These are phyloP conservation scores for Scatophagus argus DNA, from an alignment of 2,113 vertebrate species.

Conservation along the genomic window DNA sequence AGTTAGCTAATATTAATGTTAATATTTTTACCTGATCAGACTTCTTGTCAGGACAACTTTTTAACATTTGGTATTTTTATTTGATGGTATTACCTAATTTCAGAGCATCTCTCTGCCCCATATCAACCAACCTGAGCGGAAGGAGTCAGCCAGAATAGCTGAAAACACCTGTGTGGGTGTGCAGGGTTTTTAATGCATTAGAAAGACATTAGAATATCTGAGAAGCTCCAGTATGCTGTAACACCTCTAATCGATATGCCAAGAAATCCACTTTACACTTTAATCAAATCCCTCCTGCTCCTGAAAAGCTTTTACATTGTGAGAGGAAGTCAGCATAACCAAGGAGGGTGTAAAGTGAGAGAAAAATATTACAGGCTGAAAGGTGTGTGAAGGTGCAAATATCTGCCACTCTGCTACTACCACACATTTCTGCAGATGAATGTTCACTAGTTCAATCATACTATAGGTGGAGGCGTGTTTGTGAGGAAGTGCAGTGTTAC, in stretches of 20 bases:
- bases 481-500: too few species aligned
- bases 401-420: neutral
- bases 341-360: constrained; percentile 35
- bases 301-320: constrained; percentile 79
- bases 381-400: neutral
- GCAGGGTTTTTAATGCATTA: constrained; percentile 30
- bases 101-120: neutral
- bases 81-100: neutral
- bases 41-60: neutral
- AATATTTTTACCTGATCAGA: neutral
- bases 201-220: constrained; percentile 49
- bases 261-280: constrained; percentile 76
- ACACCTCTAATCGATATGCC: constrained; percentile 74
- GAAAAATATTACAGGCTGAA: constrained; percentile 27
- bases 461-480: neutral
- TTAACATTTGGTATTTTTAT: neutral
- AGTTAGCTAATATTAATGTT: too few species aligned
- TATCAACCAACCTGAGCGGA: neutral
- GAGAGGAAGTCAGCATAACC: constrained; percentile 51
- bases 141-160: neutral
- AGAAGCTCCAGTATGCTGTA: constrained; percentile 53
- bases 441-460: too few species aligned
- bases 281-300: constrained; percentile 78
- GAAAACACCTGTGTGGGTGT: constrained; percentile 9
- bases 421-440: neutral